Base-by-base conservation (phyloP, 2,113 vertebrate species). In the Macaca nemestrina region DNA sequence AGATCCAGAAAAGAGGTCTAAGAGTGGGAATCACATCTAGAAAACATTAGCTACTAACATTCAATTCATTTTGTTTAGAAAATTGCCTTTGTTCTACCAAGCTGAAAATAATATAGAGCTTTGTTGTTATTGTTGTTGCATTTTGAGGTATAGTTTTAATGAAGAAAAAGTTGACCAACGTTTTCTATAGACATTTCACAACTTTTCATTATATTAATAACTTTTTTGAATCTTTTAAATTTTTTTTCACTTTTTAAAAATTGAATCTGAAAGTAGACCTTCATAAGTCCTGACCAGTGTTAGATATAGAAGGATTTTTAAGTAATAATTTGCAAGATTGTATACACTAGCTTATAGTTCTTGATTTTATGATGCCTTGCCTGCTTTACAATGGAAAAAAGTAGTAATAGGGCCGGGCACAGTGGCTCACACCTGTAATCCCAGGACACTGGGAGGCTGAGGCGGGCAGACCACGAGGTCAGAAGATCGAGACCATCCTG, bases 181-280 rank as follows among this genome's bases (percentile, higher is more conserved):
- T 90, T 95, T 76, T 40, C 88, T 81, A 64, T 13, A 64, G 32
- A 70, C 55, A 81, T 45, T 95, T 94, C 68, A 10, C 2, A 90
- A 73, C 32, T 97, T 96, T 83, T 95, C 82, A 23, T 79, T 30
- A 87, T 8, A 80, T 91, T 82, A 67, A 50, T 70, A 78, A 48
- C 38, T 14, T 96, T 86, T 86, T 55, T 17, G 45, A 57, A 76
- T 76, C 80, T 52, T 64, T 45, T 59, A 18, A 75, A 45, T 9
- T 18, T 68, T 76, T 86, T 86, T 93, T 81, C 59, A 75, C 7
- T 80, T 90, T 83, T 40, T 25, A 67, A 14, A 70, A 83, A 81
- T 80, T 59, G 35, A 94, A 75, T 57, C 2, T 38, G 4, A 79
- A 73, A 72, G 5, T 92, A 73, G 3, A 40, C 80, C 38, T 68